Evolutionary conservation across 1,140 invertebrate genomes (phyloP).

Genomic region (Heliconius hermathena): DNA sequence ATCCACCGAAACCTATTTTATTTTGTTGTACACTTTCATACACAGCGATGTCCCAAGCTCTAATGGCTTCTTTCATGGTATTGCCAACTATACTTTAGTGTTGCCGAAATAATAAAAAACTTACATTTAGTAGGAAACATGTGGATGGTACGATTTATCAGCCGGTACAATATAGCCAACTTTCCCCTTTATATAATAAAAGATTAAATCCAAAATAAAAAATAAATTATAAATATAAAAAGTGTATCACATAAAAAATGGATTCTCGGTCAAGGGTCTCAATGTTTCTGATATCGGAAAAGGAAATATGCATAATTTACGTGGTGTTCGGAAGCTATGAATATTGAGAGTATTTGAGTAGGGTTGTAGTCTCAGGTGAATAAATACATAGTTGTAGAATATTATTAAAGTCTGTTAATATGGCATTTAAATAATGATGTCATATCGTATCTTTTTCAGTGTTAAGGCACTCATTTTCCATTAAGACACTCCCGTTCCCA

Average conservation of each 20-base stretch:
- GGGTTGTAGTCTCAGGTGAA: constrained; percentile 33
- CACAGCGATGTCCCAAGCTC: no score
- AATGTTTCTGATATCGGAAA: constrained; percentile 43
- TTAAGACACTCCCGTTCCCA: not conserved
- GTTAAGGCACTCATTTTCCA: not conserved
- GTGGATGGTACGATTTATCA: no score
- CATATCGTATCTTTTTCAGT: not conserved
- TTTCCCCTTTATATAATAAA: not conserved
- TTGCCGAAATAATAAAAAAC: no score
- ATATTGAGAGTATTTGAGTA: constrained; percentile 35
- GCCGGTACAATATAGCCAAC: no score
- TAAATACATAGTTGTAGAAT: constrained; percentile 14
- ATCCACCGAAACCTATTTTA: no score
- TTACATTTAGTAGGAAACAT: no score
- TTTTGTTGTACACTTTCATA: no score
- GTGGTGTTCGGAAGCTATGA: constrained; percentile 33
- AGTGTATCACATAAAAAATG: constrained; percentile 23
- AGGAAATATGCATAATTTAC: constrained; percentile 43
- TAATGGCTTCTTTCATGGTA: no score
- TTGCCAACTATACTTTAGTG: no score
- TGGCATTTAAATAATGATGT: no score
- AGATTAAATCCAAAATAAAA: not conserved
- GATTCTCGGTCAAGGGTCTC: constrained; percentile 42
- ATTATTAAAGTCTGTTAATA: not conserved
- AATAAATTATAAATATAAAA: not conserved